Evolutionary conservation across 2,797 vertebrate genomes (phyloP).

Genomic region (Setipinna tenuifilis): DNA sequence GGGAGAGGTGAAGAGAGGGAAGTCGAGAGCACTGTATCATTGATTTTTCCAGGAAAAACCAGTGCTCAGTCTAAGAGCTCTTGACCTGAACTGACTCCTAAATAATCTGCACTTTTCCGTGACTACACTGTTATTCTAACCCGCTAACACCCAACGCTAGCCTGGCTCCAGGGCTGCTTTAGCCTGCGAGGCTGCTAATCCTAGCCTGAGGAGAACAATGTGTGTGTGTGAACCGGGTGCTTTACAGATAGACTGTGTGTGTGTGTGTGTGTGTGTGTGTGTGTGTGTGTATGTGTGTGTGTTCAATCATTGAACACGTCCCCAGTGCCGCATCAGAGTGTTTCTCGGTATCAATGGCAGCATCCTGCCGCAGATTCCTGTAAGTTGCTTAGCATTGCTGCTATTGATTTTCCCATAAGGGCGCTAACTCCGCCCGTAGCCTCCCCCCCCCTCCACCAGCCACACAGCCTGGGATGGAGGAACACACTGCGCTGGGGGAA

Average conservation of each 20-base stretch:
- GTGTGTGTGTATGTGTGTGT: conserved; percentile 53
- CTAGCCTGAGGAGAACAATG: conserved; percentile 71
- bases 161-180: conserved; percentile 41
- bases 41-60: conserved; percentile 65
- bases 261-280: conserved; percentile 30
- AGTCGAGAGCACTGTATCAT: conserved; percentile 65
- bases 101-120: conserved; percentile 16
- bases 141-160: conserved; percentile 29
- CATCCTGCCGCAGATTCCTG: conserved; percentile 93
- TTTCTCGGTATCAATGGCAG: conserved; percentile 81
- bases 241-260: conserved; percentile 21
- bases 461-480: no score
- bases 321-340: conserved; percentile 92
- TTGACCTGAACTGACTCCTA: conserved; percentile 7
- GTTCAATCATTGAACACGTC: conserved; percentile 86
- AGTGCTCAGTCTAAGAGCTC: conserved; percentile 5
- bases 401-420: conserved; percentile 99
- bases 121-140: conserved; percentile 29
- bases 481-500: no score
- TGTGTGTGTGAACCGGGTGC: conserved; percentile 26
- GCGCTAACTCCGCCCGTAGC: conserved; percentile 85
- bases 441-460: not conserved
- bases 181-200: conserved; percentile 59
- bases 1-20: conserved; percentile 48
- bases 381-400: conserved; percentile 97